A percentile compares a stretch with the other conserved stretches of the same genome.
Conservation (phyloP, 2,888 invertebrate genomes). For the Campoletis raptor region DNA sequence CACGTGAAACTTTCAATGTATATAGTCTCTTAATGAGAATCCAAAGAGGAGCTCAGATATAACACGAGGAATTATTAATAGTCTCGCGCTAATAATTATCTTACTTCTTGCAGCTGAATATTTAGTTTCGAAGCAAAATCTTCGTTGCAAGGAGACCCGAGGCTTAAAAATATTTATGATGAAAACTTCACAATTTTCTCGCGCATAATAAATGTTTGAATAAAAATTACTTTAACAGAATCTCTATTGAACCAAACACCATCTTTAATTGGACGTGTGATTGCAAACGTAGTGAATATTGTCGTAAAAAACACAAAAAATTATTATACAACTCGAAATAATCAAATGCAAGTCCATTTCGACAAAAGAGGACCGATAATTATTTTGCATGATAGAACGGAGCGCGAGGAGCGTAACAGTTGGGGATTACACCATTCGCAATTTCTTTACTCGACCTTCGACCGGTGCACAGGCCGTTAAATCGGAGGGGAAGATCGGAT, state of each 20-base stretch:
- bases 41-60: slow-evolving; percentile 13
- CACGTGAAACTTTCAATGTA: slow-evolving; percentile 18
- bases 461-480: slow-evolving; percentile 58
- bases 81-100: slow-evolving; percentile 25
- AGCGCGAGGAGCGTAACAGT: not conserved
- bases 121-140: not conserved
- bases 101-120: not conserved
- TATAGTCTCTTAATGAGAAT: slow-evolving; percentile 16
- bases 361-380: not conserved
- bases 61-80: slow-evolving; percentile 28
- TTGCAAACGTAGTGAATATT: not conserved
- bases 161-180: not conserved
- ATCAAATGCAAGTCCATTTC: not conserved
- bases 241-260: not conserved
- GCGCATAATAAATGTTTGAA: not conserved
- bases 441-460: slow-evolving; percentile 26
- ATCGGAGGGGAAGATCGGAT: slow-evolving; percentile 50
- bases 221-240: not conserved
- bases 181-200: not conserved
- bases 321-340: not conserved
- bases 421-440: slow-evolving; percentile 11
- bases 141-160: not conserved
- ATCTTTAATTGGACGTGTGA: not conserved
- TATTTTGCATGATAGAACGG: not conserved
- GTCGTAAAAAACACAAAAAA: no score